A percentile compares a stretch with the other conserved stretches of the same genome.
Evolutionary conservation across 1,140 invertebrate species (phyloP).

Genomic region (Macrocentrus cingulum): DNA sequence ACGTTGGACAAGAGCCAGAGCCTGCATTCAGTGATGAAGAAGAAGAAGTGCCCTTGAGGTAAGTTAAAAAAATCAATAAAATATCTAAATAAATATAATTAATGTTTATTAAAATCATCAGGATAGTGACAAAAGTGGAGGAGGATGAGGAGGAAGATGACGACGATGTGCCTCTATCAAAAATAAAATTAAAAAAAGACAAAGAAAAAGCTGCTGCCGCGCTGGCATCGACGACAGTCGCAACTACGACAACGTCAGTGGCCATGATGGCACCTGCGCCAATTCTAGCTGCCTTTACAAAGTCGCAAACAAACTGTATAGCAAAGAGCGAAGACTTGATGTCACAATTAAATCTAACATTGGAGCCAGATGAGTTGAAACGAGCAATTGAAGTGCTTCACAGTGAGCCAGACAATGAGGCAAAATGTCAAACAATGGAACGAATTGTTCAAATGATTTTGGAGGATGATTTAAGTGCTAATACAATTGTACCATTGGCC

Average conservation of each 20-base stretch:
- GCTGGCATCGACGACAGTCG: not conserved
- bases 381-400: slow-evolving; percentile 67
- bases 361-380: slow-evolving; percentile 66
- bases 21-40: slow-evolving; percentile 81
- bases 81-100: too few relatives aligned
- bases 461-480: slow-evolving; percentile 66
- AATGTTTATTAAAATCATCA: slow-evolving; percentile 29
- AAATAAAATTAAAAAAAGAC: slow-evolving; percentile 62
- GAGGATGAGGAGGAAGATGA: slow-evolving; percentile 86
- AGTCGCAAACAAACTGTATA: slow-evolving; percentile 44
- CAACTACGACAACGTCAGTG: not conserved
- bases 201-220: slow-evolving; percentile 23
- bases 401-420: slow-evolving; percentile 67
- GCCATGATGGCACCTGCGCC: too few relatives aligned
- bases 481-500: slow-evolving; percentile 62
- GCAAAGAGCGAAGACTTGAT: slow-evolving; percentile 59
- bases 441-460: slow-evolving; percentile 69
- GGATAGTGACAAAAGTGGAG: slow-evolving; percentile 56
- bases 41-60: slow-evolving; percentile 63
- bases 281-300: too few relatives aligned
- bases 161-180: slow-evolving; percentile 79
- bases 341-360: slow-evolving; percentile 54
- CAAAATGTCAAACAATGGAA: slow-evolving; percentile 70
- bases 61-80: slow-evolving; percentile 39
- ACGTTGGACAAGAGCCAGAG: slow-evolving; percentile 64